Percentiles rank a stretch among this genome's conserved stretches.
These are phyloP conservation scores for Machimus atricapillus DNA, from an alignment of 2,888 invertebrate species.

Conservation along the genomic window DNA sequence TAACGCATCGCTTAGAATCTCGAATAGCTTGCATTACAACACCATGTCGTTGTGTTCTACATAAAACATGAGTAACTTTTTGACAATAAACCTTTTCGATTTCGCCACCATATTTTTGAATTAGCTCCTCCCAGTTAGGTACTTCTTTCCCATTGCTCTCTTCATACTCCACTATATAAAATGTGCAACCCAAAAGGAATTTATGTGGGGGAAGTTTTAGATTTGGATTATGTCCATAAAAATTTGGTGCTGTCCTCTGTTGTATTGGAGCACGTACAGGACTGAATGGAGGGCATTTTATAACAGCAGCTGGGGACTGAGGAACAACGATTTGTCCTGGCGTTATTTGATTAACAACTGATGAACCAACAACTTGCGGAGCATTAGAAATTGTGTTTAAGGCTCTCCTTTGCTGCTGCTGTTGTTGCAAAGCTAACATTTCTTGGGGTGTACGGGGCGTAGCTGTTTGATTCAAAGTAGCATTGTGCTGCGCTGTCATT, in stretches of 20 bases:
- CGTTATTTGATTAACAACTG: constrained; percentile 52
- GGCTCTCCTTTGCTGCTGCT: constrained; percentile 64
- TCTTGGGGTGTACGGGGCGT: constrained; percentile 63
- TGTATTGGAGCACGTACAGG: constrained; percentile 65
- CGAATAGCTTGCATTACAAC: constrained; percentile 83
- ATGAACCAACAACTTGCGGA: constrained; percentile 52
- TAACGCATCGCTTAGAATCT: constrained; percentile 77
- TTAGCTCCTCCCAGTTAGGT: constrained; percentile 73
- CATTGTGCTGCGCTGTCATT: constrained; percentile 85
- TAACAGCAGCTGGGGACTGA: constrained; percentile 50
- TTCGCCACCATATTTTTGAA: constrained; percentile 85
- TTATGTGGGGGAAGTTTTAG: constrained; percentile 87
- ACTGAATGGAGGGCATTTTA: constrained; percentile 58
- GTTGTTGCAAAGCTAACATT: constrained; percentile 66
- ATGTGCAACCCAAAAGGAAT: constrained; percentile 91
- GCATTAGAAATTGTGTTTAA: constrained; percentile 66
- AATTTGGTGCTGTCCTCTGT: constrained; percentile 71
- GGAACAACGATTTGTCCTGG: constrained; percentile 49
- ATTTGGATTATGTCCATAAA: constrained; percentile 93
- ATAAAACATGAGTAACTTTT: constrained; percentile 90
- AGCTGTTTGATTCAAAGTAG: constrained; percentile 65
- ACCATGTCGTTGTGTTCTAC: constrained; percentile 89
- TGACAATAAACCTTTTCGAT: constrained; percentile 84
- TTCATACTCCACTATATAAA: constrained; percentile 86
- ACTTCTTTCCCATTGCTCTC: constrained; percentile 70